A percentile compares a stretch with the other conserved stretches of the same genome.
Evolutionary conservation across 23 tunicate genomes (phyloP).

Genomic region (Ciona savignyi): DNA sequence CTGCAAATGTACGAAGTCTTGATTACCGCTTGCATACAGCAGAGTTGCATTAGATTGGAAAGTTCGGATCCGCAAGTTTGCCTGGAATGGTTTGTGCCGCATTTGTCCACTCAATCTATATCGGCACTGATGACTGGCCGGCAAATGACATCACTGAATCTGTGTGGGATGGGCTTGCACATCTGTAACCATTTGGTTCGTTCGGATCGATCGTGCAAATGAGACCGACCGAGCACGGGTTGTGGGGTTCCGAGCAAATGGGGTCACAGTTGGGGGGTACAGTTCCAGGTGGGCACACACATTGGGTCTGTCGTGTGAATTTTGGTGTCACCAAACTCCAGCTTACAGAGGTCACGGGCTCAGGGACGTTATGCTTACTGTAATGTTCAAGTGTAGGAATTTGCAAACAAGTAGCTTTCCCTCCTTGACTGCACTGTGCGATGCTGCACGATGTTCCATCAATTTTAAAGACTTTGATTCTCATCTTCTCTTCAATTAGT

Average conservation of each 20-base stretch:
- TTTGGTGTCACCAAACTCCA: slow-evolving; percentile 17
- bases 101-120: background rate
- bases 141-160: slow-evolving; percentile 19
- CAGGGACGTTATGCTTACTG: background rate
- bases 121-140: slow-evolving; percentile 7
- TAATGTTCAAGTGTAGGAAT: slow-evolving; percentile 5
- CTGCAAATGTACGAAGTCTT: slow-evolving; percentile 16
- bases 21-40: slow-evolving; percentile 23
- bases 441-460: slow-evolving; percentile 21
- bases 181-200: slow-evolving; percentile 19
- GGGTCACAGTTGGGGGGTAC: slow-evolving; percentile 16
- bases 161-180: slow-evolving; percentile 9
- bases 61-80: slow-evolving; percentile 22
- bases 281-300: slow-evolving; percentile 38
- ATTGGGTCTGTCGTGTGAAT: slow-evolving; percentile 15
- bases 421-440: slow-evolving; percentile 10
- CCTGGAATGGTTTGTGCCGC: slow-evolving; percentile 24
- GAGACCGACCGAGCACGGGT: slow-evolving; percentile 23
- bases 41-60: slow-evolving; percentile 46
- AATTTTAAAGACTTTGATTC: slow-evolving; percentile 11
- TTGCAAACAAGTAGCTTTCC: slow-evolving; percentile 12
- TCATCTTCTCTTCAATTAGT: slow-evolving; percentile 25
- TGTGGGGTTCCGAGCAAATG: slow-evolving; percentile 12
- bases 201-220: slow-evolving; percentile 10
- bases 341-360: slow-evolving; percentile 19